Conservation (phyloP, 2,888 invertebrate species). For the Campoletis raptor region DNA sequence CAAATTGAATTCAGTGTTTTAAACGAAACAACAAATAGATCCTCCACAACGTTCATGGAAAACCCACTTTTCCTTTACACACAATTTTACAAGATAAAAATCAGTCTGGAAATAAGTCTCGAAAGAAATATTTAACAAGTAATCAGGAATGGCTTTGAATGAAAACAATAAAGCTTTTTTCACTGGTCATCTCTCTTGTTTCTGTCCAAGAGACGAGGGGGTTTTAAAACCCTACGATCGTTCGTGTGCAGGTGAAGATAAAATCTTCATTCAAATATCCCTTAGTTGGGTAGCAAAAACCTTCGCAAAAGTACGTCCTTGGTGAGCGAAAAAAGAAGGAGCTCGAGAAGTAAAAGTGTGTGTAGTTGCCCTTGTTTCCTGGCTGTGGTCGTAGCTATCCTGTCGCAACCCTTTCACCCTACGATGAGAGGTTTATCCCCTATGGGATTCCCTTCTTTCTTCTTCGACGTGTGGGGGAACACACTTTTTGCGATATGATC, state of each 20-base stretch:
- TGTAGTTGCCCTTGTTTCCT: constrained; percentile 44
- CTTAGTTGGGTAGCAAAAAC: not conserved
- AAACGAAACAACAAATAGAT: not conserved
- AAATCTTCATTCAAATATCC: constrained; percentile 64
- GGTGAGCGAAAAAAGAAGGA: constrained; percentile 35
- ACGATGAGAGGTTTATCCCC: constrained; percentile 29
- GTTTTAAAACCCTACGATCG: constrained; percentile 11
- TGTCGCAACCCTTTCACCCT: constrained; percentile 56
- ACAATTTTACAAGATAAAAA: not conserved
- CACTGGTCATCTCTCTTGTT: constrained; percentile 1
- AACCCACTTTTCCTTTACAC: not conserved
- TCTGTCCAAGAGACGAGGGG: constrained; percentile 9
- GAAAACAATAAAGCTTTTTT: constrained; percentile 10
- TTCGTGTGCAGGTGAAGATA: constrained; percentile 56
- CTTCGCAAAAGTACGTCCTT: constrained; percentile 56
- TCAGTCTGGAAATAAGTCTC: not conserved
- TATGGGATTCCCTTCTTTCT: constrained; percentile 56
- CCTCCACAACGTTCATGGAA: not conserved
- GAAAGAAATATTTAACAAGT: constrained; percentile 9
- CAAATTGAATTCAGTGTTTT: not conserved
- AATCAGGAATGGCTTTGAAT: constrained; percentile 35
- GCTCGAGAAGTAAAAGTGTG: constrained; percentile 27
- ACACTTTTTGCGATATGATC: constrained; percentile 58
- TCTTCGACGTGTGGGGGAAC: constrained; percentile 1
- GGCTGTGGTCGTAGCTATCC: constrained; percentile 35